These are phyloP conservation scores for Penaeus japonicus DNA, from an alignment of 1,140 invertebrate species.

Conservation along the genomic window DNA sequence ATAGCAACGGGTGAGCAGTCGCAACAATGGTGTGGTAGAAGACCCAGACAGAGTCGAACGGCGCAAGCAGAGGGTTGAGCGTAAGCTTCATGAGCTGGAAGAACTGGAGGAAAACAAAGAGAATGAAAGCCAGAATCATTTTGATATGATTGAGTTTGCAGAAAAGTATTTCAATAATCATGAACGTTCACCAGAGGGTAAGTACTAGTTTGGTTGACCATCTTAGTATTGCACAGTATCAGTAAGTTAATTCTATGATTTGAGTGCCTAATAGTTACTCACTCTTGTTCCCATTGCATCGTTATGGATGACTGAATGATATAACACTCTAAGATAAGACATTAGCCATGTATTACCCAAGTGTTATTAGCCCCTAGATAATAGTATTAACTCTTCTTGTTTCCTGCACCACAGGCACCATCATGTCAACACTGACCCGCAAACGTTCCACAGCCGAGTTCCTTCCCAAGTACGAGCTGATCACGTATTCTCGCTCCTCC, in stretches of 20 bases:
- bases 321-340: background rate
- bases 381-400: background rate
- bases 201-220: background rate
- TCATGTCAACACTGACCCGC: constrained; percentile 88
- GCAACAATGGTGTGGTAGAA: constrained; percentile 39
- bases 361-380: too few relatives aligned
- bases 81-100: constrained; percentile 80
- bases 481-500: constrained; percentile 85
- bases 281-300: background rate
- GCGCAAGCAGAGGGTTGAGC: constrained; percentile 82
- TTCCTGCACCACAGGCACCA: constrained; percentile 66
- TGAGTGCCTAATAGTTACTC: background rate
- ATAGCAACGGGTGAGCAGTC: constrained; percentile 33
- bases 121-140: constrained; percentile 70
- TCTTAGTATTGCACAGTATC: background rate
- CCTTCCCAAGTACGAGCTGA: constrained; percentile 76
- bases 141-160: constrained; percentile 91
- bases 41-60: constrained; percentile 74
- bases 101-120: constrained; percentile 68
- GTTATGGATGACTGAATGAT: background rate
- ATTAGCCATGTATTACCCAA: too few relatives aligned
- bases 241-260: background rate
- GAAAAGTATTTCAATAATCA: constrained; percentile 93
- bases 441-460: constrained; percentile 60
- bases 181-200: constrained; percentile 79